Base-by-base conservation (phyloP, 2,113 vertebrate genomes). In the Malurus alboscapulatus region DNA sequence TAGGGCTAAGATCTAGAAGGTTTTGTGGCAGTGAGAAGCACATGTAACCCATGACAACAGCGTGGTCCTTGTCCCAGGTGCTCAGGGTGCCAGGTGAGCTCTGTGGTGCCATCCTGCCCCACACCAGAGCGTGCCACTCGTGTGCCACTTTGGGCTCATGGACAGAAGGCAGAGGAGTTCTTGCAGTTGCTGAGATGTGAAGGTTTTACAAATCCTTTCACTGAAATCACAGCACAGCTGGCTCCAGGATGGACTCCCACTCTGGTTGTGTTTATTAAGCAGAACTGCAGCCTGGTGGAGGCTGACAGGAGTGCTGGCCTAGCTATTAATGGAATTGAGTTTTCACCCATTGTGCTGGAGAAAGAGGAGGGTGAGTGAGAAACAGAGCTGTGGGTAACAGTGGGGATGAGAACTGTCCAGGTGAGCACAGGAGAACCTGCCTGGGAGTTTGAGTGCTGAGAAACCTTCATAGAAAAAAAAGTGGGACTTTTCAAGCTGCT, bases 71-170 rank as follows among this genome's bases (percentile, higher is more conserved):
- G 58, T 19, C 17, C 45, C n/a, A 14, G 42, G 20, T 45, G 10
- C 42, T 91, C n/a, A 81, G 63, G 44, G 11, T 34, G 26, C 6
- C 21, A 48, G 9, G 27, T 4, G 32, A 54, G 16, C n/a, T 1
- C 11, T 0, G 9, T 38, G 42, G 14, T 67, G 58, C 59, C 57
- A 29, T 10, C 47, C 32, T 68, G 67, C 53, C 66, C 69, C 50
- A 74, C 36, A 2, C 2, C 17, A 45, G 0, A 0, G 3, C 6
- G n/a, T 67, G 48, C 32, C 47, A 25, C 27, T 87, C 2, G 0
- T 45, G 44, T 54, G 48, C 26, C 36, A 68, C 10, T 27, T 34
- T 50, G 1, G 1, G 47, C 24, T 30, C 32, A 36, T 59, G 75
- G n/a, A 34, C 48, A 88, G 63, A 44, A 69, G 38, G 32, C 32